Evolutionary conservation across 2,888 invertebrate species (phyloP), one percentile per base, ranked within the genome.

Genomic region (Conistra vaccinii): DNA sequence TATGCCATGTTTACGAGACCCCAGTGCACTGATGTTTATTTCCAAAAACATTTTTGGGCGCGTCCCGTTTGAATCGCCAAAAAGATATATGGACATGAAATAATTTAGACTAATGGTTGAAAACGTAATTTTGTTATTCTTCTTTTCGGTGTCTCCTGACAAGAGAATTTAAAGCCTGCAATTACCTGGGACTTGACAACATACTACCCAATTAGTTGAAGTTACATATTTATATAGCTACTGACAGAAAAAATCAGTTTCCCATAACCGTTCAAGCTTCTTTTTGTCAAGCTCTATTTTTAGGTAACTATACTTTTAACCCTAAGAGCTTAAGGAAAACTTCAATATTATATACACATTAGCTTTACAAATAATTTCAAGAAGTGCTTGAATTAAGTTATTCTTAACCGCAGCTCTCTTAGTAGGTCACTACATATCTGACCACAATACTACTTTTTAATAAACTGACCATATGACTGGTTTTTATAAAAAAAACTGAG

Each of bases 1-100:
- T 89, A 88, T 87, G 80, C 86, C 85, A 87, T 89, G 83, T 91
- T 92, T 90, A 87, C 74, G 78, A 78, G 76, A 73, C 81, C 62
- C 70, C 70, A 63, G 69, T 80, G 81, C 83, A 78, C 62, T 63
- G 77, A 80, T 76, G 73, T 83, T 84, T 80, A 69, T 83, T 80
- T 78, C 53, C 55, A 72, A 81, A 81, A 74, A 66, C 83, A 68
- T 83, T 72, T 87, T 85, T 84, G 85, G 76, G 32, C 53, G 51
- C 55, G 78, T 74, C 78, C 87, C 85, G 86, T 87, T 85, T 80
- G 63, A 81, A 84, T 84, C 48, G 39, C 84, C 78, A 84, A 78
- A 85, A 75, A 73, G 55, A 80, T 65, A 66, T 70, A 83, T 69
- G 66, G 70, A 73, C 70, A 61, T 71, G 62, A 72, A 72, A 80